Base-by-base conservation (phyloP, 2,888 invertebrate species). In the Leptopterna dolabrata region DNA sequence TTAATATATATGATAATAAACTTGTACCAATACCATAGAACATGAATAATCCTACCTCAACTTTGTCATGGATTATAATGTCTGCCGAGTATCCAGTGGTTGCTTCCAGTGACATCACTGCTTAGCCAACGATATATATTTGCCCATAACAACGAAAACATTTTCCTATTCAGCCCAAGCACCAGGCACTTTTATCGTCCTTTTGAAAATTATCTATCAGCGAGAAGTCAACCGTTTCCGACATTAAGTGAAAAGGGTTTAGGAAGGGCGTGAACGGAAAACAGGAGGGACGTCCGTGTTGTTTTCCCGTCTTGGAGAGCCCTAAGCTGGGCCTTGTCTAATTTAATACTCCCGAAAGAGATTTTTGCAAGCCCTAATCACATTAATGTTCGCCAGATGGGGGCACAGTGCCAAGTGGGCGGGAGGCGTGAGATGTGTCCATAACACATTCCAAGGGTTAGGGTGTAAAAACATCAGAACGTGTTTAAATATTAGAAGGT, bases 321-420 rank as follows among this genome's bases (percentile, higher is more conserved):
- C 73, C 73, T 76, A 7, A 19, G 29, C 71, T 71, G 19, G 36
- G 19, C 73, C 41, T 76, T 76, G 41, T 76, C 73, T 76, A 76
- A 76, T 76, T 76, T 76, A 76, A 76, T 41, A 41, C 41, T 41
- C 36, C 36, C 73, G 36, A 16, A 76, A 76, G 29, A 76, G 73
- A 76, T 76, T 76, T 76, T 76, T 76, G 73, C 36, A 19, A 41
- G 36, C 41, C 36, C 16, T 76, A 76, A 76, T 76, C 41, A 76
- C 30, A 41, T 76, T 76, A 76, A 76, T 41, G 73, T 36, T 41
- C 16, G 73, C n/a, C 73, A 30, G 36, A 16, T 1, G 41, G 55
- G 27, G 73, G 36, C 73, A 16, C 30, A n/a, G 27, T 76, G 73
- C 73, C 73, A 76, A 76, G 36, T 76, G 73, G n/a, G 36, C 41